Evolutionary conservation across 92 coral and sea anemone genomes (phyloP).

Genomic region (Nematostella vectensis): DNA sequence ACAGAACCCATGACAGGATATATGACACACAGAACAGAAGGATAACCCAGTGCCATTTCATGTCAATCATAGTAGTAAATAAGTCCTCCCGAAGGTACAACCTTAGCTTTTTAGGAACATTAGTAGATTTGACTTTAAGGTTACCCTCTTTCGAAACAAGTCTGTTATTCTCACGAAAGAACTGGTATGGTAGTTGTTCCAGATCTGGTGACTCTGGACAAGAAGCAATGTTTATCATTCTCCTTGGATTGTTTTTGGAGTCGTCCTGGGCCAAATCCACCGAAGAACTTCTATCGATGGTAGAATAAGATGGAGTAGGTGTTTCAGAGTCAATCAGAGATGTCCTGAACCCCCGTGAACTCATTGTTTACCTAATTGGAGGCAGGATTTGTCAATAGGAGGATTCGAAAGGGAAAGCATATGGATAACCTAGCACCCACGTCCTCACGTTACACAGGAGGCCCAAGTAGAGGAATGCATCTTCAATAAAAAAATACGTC

Average conservation of each 20-base stretch:
- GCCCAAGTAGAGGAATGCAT: no score
- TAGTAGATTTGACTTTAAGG: neutral
- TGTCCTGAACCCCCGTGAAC: neutral
- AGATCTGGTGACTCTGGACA: neutral
- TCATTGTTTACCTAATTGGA: slow-evolving; percentile 8
- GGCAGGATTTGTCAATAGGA: no score
- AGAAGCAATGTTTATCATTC: neutral
- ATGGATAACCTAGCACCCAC: no score
- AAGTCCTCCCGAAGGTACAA: neutral
- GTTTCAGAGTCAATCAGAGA: neutral
- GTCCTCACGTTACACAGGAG: no score
- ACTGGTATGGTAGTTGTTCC: slow-evolving; percentile 2
- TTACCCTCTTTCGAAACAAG: neutral
- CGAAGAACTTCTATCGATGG: neutral
- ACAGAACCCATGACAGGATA: slow-evolving; percentile 70
- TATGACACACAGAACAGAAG: slow-evolving; percentile 64
- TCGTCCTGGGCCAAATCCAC: neutral
- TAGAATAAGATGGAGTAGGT: neutral
- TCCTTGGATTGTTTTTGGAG: neutral
- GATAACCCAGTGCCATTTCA: slow-evolving; percentile 77
- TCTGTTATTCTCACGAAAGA: neutral
- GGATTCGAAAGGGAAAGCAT: no score
- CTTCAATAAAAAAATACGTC: no score
- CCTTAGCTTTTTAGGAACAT: slow-evolving; percentile 1
- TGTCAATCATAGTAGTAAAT: slow-evolving; percentile 65